Base-by-base conservation (phyloP, 1,140 invertebrate species). In the Drosophila setifemur region DNA sequence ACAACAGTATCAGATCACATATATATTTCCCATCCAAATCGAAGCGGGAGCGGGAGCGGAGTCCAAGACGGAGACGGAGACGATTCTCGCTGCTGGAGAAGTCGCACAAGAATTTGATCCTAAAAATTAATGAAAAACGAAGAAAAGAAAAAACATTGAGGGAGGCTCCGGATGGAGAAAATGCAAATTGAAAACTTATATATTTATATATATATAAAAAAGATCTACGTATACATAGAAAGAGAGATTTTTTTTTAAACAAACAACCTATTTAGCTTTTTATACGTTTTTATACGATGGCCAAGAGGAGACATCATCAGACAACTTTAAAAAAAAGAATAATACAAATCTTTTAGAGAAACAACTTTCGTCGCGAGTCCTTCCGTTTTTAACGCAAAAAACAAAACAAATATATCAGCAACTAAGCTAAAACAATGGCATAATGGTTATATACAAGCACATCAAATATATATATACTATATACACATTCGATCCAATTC, bases 241-340 rank as follows among this genome's bases (percentile, higher is more conserved):
- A 64, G 43, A 64, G 23, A 64, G 61, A 74, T 57, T 70, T 57
- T 79, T 83, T 85, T 81, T 79, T 73, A 60, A 70, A 50, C 28
- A 43, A 73, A 31, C 44, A 76, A 77, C 43, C 74, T 83, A 74
- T 71, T 86, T 86, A 86, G 81, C 81, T 88, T 88, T 88, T 88
- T 88, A 76, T 87, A 89, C 82, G 72, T 87, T 83, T n/a, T 89
- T 86, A 64, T 86, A 71, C 29, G 48, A 61, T 42, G 37, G n/a
- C n/a, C n/a, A 54, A 7, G 18, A 42, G 14, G 14, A 55, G 33
- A 7, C 48, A 18, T 14, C 16, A 28, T 18, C 28, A 66, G 47
- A 67, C 16, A 63, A 63, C 39, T n/a, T n/a, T n/a, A n/a, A n/a
- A n/a, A n/a, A n/a, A n/a, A n/a, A n/a, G n/a, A n/a, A n/a, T n/a